Evolutionary conservation across 2,888 invertebrate species (phyloP).

Genomic region (Marasmarcha lunaedactyla): DNA sequence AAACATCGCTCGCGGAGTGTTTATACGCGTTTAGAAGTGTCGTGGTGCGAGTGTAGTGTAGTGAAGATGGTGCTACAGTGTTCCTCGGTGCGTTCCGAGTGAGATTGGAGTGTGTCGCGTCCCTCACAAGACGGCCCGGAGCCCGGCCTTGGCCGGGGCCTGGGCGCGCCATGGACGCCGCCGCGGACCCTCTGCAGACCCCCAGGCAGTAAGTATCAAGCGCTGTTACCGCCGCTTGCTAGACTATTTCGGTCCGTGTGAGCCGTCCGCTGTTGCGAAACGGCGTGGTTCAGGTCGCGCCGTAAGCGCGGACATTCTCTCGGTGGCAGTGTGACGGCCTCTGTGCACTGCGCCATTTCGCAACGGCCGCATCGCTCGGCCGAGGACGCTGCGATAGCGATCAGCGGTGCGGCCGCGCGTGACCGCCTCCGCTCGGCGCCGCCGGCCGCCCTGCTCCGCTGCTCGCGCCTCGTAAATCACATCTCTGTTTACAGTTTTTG

Average conservation of each 20-base stretch:
- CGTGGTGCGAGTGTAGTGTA: conserved; percentile 63
- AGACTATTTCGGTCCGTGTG: conserved; percentile 59
- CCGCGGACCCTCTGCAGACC: conserved; percentile 62
- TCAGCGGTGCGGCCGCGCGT: conserved; percentile 61
- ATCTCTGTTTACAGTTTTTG: conserved; percentile 64
- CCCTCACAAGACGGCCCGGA: conserved; percentile 62
- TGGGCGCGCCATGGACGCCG: conserved; percentile 66
- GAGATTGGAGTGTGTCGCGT: conserved; percentile 66
- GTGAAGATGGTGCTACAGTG: conserved; percentile 66
- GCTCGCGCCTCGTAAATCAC: conserved; percentile 46
- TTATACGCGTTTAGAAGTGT: conserved; percentile 62
- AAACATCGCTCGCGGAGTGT: conserved; percentile 69
- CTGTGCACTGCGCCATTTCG: conserved; percentile 64
- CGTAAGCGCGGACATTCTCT: conserved; percentile 58
- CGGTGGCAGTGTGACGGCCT: conserved; percentile 61
- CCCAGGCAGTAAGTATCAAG: conserved; percentile 67
- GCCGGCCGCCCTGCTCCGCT: conserved; percentile 17
- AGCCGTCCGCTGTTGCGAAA: conserved; percentile 63
- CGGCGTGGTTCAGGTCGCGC: conserved; percentile 30
- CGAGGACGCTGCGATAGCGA: conserved; percentile 50
- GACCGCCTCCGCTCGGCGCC: conserved; percentile 38
- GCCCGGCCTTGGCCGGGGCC: conserved; percentile 65
- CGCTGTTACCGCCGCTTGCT: conserved; percentile 30
- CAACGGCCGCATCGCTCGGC: conserved; percentile 46
- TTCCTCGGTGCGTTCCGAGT: conserved; percentile 61